Conservation (phyloP, 2,888 invertebrate genomes). For the Conchocele bisecta region DNA sequence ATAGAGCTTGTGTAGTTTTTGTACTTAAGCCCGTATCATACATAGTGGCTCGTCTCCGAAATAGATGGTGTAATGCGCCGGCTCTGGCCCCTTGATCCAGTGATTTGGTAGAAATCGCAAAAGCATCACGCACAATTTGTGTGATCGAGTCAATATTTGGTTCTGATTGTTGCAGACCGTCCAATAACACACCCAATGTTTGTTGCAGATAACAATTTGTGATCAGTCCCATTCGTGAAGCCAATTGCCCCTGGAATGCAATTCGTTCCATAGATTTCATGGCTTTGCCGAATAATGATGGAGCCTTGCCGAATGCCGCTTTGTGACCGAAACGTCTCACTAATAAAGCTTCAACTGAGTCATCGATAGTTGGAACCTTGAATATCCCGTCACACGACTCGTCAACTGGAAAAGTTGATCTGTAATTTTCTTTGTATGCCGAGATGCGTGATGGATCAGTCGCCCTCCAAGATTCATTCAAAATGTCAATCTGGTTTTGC, state of each 20-base stretch:
- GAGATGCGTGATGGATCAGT: no score
- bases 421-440: no score
- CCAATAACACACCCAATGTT: slow-evolving; percentile 30
- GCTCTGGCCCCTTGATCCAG: slow-evolving; percentile 43
- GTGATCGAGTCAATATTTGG: slow-evolving; percentile 14
- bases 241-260: slow-evolving; percentile 21
- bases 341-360: no score
- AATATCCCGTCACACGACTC: no score
- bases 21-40: slow-evolving; percentile 33
- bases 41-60: slow-evolving; percentile 35
- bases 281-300: no score
- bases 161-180: slow-evolving; percentile 14
- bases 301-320: no score
- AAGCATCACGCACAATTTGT: slow-evolving; percentile 41
- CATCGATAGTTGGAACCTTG: no score
- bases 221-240: slow-evolving; percentile 11
- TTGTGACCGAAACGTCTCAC: no score
- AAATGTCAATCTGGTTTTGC: no score
- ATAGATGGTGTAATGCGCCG: slow-evolving; percentile 45
- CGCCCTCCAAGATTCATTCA: no score
- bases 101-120: slow-evolving; percentile 37
- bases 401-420: no score
- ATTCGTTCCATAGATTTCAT: slow-evolving; percentile 13
- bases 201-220: slow-evolving; percentile 31
- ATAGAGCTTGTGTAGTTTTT: no score